Evolutionary conservation across 2,888 invertebrate genomes (phyloP), one percentile per base, ranked within the genome.

Genomic region (Mesorhabditis spiculigera): DNA sequence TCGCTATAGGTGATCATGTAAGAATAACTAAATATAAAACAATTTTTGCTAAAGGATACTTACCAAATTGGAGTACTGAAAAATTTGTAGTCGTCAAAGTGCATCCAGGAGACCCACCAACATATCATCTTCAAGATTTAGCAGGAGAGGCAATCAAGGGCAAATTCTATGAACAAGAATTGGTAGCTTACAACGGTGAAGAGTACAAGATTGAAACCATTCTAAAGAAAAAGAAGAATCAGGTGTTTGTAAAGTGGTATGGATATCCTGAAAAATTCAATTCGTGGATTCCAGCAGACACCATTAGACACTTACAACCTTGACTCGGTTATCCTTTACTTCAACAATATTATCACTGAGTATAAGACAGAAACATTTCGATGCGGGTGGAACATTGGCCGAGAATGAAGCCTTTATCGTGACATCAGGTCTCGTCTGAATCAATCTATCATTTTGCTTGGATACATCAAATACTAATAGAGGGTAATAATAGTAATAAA

Each of bases 371-470:
- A 73, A 76, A 71, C 76, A 76, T 71, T 73, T 77, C 16, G 76
- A 77, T 75, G 77, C 45, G 68, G 42, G n/a, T n/a, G n/a, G n/a
- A n/a, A n/a, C n/a, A n/a, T n/a, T n/a, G n/a, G n/a, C n/a, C n/a
- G n/a, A n/a, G n/a, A n/a, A n/a, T n/a, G n/a, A n/a, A n/a, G n/a
- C n/a, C n/a, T n/a, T n/a, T n/a, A n/a, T n/a, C n/a, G 76, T 74
- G 50, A 78, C 73, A 78, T 78, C 76, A 58, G 78, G 76, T 78
- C 78, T 64, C 68, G 73, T 72, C 68, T 62, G 63, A 68, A 75
- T 78, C 63, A 78, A 75, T 74, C 76, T 77, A 76, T 77, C 76
- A 77, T 77, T 76, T 63, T 76, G 73, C 70, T 77, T 77, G 43
- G 76, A 77, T 4, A 77, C 76, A 77, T 77, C 76, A 71, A 77